phyloP scores from a whole-genome alignment of 2,797 vertebrate species.

The Babyrousa celebensis region DNA sequence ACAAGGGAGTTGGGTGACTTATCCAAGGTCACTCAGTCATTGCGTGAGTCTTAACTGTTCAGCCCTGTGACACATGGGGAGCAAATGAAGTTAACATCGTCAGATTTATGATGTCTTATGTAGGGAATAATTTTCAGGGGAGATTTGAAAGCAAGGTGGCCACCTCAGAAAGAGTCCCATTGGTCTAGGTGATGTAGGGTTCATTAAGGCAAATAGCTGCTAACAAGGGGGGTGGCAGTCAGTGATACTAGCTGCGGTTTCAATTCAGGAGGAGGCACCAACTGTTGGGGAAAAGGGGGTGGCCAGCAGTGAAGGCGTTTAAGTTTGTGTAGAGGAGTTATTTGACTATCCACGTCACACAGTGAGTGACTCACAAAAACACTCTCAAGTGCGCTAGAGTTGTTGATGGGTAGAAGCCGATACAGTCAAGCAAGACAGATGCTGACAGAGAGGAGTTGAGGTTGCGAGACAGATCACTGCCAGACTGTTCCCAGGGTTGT shows the following conservation, averaged over 20 bases:
- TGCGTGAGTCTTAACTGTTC: background rate
- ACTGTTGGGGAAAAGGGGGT: background rate
- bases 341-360: background rate
- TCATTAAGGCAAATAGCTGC: conserved; percentile 2
- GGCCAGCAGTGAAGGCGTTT: background rate
- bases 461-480: background rate
- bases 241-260: background rate
- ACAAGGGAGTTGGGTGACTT: background rate
- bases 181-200: background rate
- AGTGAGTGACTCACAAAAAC: background rate
- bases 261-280: background rate
- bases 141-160: background rate
- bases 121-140: conserved; percentile 25
- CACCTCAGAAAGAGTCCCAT: background rate
- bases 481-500: background rate
- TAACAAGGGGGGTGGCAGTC: background rate
- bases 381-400: background rate
- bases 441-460: background rate
- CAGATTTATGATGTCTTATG: background rate
- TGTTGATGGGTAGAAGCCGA: background rate
- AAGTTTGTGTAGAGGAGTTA: conserved; percentile 40
- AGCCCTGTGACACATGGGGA: background rate
- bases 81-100: background rate
- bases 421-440: background rate
- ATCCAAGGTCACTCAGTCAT: background rate